Conservation (phyloP, 2,797 vertebrate genomes). For the Pelochelys cantorii region DNA sequence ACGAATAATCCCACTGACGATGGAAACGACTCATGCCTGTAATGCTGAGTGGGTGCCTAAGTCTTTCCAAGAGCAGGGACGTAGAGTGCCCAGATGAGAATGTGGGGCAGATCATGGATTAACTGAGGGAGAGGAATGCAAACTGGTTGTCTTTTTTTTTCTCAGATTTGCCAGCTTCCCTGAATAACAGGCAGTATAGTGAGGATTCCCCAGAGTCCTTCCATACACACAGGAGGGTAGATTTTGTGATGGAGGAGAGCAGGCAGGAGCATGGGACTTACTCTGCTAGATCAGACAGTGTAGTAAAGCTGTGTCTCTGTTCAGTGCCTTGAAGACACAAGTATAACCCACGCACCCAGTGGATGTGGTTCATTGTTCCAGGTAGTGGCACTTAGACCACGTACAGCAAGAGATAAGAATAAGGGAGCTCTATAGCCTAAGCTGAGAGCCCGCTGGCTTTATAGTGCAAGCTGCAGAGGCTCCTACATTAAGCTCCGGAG, state of each 20-base stretch:
- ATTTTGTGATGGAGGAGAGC: neutral
- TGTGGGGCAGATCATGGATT: neutral
- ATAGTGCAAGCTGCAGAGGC: no score
- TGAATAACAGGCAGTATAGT: neutral
- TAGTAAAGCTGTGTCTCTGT: neutral
- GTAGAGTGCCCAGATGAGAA: neutral
- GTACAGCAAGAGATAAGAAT: no score
- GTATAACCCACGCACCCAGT: no score
- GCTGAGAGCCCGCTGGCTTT: no score
- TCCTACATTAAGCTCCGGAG: no score
- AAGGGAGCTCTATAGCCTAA: no score
- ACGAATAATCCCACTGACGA: neutral
- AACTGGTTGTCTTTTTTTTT: neutral
- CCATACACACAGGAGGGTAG: neutral
- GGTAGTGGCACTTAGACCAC: no score
- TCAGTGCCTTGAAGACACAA: no score
- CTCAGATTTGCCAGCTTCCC: neutral
- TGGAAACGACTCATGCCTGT: neutral
- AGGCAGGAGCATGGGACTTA: neutral
- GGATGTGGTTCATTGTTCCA: no score
- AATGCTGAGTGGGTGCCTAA: neutral
- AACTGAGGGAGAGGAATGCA: neutral
- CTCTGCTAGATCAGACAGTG: neutral
- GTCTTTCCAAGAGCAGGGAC: neutral
- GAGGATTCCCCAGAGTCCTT: neutral